phyloP scores from a whole-genome alignment of 2,113 vertebrate genomes.

The Acanthisitta chloris region DNA sequence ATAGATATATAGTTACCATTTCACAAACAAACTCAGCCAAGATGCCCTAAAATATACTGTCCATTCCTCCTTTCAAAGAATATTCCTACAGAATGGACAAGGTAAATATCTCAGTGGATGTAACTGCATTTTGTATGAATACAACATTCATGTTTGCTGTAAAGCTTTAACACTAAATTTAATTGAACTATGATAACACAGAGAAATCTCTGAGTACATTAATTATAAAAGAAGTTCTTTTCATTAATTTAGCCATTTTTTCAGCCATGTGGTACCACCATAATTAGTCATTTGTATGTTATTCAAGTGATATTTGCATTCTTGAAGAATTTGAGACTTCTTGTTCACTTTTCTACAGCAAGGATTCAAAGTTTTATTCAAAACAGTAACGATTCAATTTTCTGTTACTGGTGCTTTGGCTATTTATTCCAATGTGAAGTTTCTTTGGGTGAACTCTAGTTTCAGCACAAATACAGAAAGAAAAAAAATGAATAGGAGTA shows the following conservation, averaged over 20 bases:
- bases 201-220: neutral
- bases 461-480: neutral
- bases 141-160: neutral
- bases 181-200: neutral
- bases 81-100: neutral
- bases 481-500: accelerated
- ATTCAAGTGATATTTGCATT: neutral
- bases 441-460: neutral
- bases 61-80: neutral
- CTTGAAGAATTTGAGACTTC: neutral
- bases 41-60: neutral
- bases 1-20: neutral
- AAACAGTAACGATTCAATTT: neutral
- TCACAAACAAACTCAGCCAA: neutral
- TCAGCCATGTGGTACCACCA: neutral
- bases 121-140: neutral
- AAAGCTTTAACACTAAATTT: neutral
- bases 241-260: neutral
- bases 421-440: neutral
- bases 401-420: neutral
- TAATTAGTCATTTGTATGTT: neutral
- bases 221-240: neutral
- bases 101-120: neutral
- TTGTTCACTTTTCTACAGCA: neutral
- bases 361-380: neutral